These are phyloP conservation scores for Euplagia quadripunctaria DNA, from an alignment of 2,888 invertebrate species.

Conservation along the genomic window DNA sequence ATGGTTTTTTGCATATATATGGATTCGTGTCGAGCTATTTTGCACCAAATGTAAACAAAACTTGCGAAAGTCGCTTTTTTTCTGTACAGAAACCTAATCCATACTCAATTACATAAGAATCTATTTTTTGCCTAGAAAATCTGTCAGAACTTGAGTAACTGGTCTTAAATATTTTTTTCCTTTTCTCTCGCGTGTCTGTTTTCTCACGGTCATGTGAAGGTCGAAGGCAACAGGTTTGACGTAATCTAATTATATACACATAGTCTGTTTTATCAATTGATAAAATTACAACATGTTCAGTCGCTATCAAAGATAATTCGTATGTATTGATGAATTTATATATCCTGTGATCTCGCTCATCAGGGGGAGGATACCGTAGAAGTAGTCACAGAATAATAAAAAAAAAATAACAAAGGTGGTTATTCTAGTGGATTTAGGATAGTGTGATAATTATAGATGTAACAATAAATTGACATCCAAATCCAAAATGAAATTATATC, in stretches of 20 bases:
- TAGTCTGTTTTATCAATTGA: not conserved
- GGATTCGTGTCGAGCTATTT: not conserved
- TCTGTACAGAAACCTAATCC: not conserved
- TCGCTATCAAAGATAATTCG: not conserved
- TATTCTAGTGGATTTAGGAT: not conserved
- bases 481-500: not conserved
- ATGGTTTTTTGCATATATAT: not conserved
- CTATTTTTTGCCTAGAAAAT: not conserved
- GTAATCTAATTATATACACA: constrained; percentile 7
- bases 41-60: not conserved
- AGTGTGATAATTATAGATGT: not conserved
- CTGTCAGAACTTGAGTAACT: not conserved
- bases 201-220: constrained; percentile 11
- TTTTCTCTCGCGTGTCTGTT: not conserved
- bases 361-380: not conserved
- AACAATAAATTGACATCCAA: not conserved
- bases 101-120: not conserved
- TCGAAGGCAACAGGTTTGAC: constrained; percentile 4
- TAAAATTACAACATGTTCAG: not conserved
- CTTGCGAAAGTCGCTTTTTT: not conserved
- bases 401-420: not conserved
- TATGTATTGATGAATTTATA: not conserved
- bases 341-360: not conserved
- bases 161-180: not conserved
- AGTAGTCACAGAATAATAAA: not conserved